Percentiles rank a stretch among this genome's conserved stretches.
These are phyloP conservation scores for Phortica variegata DNA, from an alignment of 1,140 invertebrate genomes.

Conservation along the genomic window DNA sequence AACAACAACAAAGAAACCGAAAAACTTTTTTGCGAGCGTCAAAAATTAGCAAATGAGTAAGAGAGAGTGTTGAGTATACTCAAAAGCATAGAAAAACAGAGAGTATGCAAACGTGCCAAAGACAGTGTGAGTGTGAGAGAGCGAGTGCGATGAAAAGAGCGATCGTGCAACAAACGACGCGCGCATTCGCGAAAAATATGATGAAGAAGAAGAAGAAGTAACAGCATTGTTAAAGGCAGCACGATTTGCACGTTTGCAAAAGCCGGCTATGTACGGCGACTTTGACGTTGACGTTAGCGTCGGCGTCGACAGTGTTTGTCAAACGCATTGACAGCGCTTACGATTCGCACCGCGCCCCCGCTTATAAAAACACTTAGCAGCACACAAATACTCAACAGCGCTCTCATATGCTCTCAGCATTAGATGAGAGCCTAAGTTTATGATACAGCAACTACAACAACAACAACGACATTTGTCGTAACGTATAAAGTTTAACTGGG, in stretches of 20 bases:
- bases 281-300: background rate
- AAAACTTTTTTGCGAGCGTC: constrained; percentile 12
- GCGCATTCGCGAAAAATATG: constrained; percentile 17
- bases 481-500: constrained; percentile 45
- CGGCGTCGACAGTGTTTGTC: constrained; percentile 6
- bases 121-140: constrained; percentile 4
- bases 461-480: constrained; percentile 31
- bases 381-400: background rate
- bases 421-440: constrained; percentile 38
- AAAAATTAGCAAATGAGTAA: constrained; percentile 16
- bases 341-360: constrained; percentile 23
- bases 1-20: constrained; percentile 15
- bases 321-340: constrained; percentile 12
- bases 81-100: constrained; percentile 6
- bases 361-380: constrained; percentile 2
- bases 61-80: constrained; percentile 3
- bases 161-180: constrained; percentile 3
- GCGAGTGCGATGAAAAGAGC: constrained; percentile 7
- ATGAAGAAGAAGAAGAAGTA: too few species aligned
- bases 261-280: background rate
- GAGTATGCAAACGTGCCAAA: background rate
- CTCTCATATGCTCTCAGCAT: constrained; percentile 29
- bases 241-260: constrained; percentile 22
- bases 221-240: constrained; percentile 12
- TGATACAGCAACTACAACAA: constrained; percentile 40